Base-by-base conservation (phyloP, 2,113 vertebrate species). In the Dicentrarchus labrax region DNA sequence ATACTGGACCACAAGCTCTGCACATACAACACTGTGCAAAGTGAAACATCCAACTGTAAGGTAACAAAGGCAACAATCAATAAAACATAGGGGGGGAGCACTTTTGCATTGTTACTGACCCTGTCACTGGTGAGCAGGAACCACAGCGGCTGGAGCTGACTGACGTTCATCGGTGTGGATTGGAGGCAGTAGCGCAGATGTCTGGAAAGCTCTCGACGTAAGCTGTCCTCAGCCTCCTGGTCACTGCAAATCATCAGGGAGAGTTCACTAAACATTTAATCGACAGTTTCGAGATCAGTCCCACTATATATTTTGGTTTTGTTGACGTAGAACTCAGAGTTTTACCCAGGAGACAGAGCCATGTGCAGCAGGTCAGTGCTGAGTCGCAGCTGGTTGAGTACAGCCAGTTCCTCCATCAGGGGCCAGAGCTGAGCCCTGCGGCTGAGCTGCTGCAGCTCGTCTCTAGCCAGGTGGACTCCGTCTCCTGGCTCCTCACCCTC, bases 341-440 rank as follows among this genome's bases (percentile, higher is more conserved):
- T 22, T 78, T 90, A 96, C 96, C 95, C 70, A 2, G 91, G 92
- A 54, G 89, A 90, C 4, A 95, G 76, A 2, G 93, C 92, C 59
- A 95, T 80, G 22, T 93, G 91, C 76, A 98, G 51, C 21, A 94
- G 94, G 88, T 97, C 96, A 9, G 96, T 90, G 47, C 94, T 96
- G 74, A 99, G 79, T 83, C 95, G 96, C 89, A 98, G 96, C 84
- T 97, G 97, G 95, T 97, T 98, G 24, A 99, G 95, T 0, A 97
- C 3, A 0, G 96, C 95, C 60, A 99, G 76, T 76, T 96, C 92
- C 36, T 99, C 98, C 94, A 97, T 95, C 5, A 94, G 93, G 22
- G 98, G 98, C 98, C 98, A 99, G 59, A 99, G 85, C 82, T 98
- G 98, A 69, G 97, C 92, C 45, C 86, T 89, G 86, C 93, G 96